Percentiles rank a stretch among this genome's conserved stretches.
Conservation (phyloP, 2,888 invertebrate species). For the Teleiodes luculella region DNA sequence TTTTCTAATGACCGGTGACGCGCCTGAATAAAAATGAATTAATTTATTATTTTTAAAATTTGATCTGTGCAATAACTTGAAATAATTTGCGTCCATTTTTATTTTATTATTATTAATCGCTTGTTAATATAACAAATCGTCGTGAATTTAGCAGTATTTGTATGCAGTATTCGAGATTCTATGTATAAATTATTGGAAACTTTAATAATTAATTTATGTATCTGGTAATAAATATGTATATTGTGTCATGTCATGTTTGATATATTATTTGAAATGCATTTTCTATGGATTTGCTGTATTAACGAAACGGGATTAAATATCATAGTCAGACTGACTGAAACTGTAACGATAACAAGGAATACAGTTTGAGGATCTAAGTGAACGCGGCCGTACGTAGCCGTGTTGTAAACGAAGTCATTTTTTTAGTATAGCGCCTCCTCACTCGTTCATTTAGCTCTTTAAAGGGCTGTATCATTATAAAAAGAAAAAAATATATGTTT, state of each 20-base stretch:
- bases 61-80: slow-evolving; percentile 71
- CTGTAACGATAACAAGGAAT: too few species aligned
- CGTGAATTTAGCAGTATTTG: slow-evolving; percentile 68
- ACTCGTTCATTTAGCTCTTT: too few species aligned
- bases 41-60: slow-evolving; percentile 25
- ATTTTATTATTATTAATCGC: slow-evolving; percentile 42
- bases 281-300: too few species aligned
- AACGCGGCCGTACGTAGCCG: too few species aligned
- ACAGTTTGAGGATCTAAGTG: too few species aligned
- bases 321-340: too few species aligned
- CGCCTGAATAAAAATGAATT: slow-evolving; percentile 16
- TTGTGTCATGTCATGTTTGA: slow-evolving; percentile 29
- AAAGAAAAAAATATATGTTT: too few species aligned
- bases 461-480: too few species aligned
- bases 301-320: too few species aligned
- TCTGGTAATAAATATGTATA: slow-evolving; percentile 28
- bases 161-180: slow-evolving; percentile 60
- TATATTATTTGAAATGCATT: slow-evolving; percentile 26
- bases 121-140: slow-evolving; percentile 39
- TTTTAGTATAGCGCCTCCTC: too few species aligned
- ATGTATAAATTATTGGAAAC: slow-evolving; percentile 12
- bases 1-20: slow-evolving; percentile 26
- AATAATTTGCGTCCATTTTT: slow-evolving; percentile 74
- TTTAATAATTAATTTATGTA: neutral
- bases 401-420: too few species aligned